Conservation (phyloP, 2,888 invertebrate species). For the Embidobia sp. region DNA sequence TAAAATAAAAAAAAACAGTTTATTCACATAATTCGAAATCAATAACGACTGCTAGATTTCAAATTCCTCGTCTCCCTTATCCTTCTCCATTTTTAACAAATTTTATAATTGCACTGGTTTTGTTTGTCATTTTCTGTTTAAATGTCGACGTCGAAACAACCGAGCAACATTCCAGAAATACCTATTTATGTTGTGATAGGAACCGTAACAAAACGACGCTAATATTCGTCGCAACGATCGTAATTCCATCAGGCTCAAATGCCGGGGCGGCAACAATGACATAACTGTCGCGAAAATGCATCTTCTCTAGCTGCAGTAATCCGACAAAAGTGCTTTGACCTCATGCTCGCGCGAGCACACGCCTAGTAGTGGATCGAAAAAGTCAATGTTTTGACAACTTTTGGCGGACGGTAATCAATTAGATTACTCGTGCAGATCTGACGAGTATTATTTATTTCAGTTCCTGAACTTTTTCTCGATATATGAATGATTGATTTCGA, state of each 20-base stretch:
- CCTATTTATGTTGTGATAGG: slow-evolving; percentile 7
- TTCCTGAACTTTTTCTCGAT: no score
- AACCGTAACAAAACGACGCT: slow-evolving; percentile 18
- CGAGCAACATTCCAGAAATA: slow-evolving; percentile 23
- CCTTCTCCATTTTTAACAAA: no score
- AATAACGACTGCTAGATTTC: slow-evolving; percentile 1
- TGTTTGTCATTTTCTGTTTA: not conserved
- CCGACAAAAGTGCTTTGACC: slow-evolving; percentile 45
- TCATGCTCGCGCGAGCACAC: slow-evolving; percentile 13
- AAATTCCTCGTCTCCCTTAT: not conserved
- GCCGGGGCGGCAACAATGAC: slow-evolving; percentile 42
- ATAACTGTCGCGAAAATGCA: slow-evolving; percentile 48
- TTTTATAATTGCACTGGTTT: no score
- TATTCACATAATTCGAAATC: no score
- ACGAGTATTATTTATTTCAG: no score
- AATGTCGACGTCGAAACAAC: slow-evolving; percentile 7
- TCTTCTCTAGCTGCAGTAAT: slow-evolving; percentile 15
- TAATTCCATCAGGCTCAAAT: slow-evolving; percentile 40
- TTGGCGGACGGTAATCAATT: no score
- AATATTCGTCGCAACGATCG: slow-evolving; percentile 32
- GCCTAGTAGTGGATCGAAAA: not conserved
- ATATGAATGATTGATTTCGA: no score
- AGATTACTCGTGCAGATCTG: no score
- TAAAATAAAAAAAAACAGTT: no score
- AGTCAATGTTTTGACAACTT: no score